phyloP scores from a whole-genome alignment of 2,888 invertebrate species.

The Hecatera dysodea region DNA sequence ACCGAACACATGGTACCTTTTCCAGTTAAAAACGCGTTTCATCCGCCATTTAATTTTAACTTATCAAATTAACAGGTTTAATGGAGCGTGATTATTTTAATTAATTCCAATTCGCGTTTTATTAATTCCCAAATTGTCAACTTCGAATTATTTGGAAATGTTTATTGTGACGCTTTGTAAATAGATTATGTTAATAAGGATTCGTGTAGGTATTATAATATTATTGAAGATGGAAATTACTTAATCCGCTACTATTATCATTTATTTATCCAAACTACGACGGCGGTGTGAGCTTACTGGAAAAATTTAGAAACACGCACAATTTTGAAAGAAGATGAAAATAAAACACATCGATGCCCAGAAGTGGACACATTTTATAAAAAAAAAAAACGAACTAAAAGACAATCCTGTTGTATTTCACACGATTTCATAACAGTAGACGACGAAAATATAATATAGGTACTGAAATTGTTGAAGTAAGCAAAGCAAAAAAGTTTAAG shows the following conservation, averaged over 20 bases:
- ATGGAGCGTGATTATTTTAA: constrained; percentile 48
- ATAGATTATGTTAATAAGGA: too few relatives aligned
- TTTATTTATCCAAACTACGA: too few relatives aligned
- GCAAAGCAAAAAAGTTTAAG: neutral
- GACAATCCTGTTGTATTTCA: too few relatives aligned
- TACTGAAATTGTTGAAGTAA: neutral
- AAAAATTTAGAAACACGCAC: neutral
- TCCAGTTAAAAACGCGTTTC: constrained; percentile 53
- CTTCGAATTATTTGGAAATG: neutral
- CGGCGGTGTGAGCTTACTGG: neutral
- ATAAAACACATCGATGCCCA: too few relatives aligned
- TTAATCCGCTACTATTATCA: too few relatives aligned
- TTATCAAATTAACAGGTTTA: constrained; percentile 51
- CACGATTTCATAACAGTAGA: neutral
- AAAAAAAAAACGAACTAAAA: too few relatives aligned
- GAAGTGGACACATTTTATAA: neutral
- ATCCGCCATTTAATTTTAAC: constrained; percentile 49
- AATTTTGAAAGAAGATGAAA: too few relatives aligned
- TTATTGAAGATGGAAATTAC: too few relatives aligned
- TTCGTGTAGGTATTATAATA: too few relatives aligned
- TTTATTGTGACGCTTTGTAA: too few relatives aligned
- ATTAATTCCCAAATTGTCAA: constrained; percentile 22
- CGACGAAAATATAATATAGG: neutral
- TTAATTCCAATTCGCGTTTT: constrained; percentile 23
- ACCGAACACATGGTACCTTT: constrained; percentile 38